Percentiles rank a stretch among this genome's conserved stretches.
These are phyloP conservation scores for Euphydryas editha DNA, from an alignment of 2,888 invertebrate genomes.

Conservation along the genomic window DNA sequence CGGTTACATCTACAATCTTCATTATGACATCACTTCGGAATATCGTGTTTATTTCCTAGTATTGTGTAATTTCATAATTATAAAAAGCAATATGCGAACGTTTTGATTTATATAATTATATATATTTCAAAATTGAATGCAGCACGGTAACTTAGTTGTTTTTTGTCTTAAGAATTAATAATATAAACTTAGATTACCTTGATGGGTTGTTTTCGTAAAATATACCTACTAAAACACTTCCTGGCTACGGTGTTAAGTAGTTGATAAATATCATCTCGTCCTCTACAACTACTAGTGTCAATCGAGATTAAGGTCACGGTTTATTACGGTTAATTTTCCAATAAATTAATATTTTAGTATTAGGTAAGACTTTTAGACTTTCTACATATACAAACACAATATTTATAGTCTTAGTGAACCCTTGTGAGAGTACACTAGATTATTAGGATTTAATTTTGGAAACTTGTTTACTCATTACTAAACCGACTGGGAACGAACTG, in stretches of 20 bases:
- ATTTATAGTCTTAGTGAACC: too few species aligned
- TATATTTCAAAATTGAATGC: not conserved
- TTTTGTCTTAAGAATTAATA: constrained; percentile 47
- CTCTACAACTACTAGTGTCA: constrained; percentile 54
- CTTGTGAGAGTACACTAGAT: too few species aligned
- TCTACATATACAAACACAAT: too few species aligned
- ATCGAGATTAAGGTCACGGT: constrained; percentile 64
- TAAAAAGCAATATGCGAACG: not conserved
- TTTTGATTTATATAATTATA: constrained; percentile 4
- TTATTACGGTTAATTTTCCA: constrained; percentile 9
- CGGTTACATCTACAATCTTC: constrained; percentile 68
- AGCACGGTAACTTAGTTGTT: constrained; percentile 12
- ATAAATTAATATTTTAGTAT: too few species aligned
- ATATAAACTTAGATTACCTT: constrained; percentile 62
- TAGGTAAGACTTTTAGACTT: not conserved
- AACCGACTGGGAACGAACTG: too few species aligned
- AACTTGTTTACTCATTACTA: too few species aligned
- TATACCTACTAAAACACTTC: constrained; percentile 53
- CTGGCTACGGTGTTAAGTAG: constrained; percentile 69
- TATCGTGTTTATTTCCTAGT: constrained; percentile 14
- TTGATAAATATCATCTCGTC: constrained; percentile 64
- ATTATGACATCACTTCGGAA: constrained; percentile 65
- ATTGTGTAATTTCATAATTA: constrained; percentile 14
- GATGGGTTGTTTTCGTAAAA: constrained; percentile 61
- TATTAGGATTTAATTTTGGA: too few species aligned